Conservation (phyloP, 2,113 vertebrate genomes). For the Hippocampus zosterae region DNA sequence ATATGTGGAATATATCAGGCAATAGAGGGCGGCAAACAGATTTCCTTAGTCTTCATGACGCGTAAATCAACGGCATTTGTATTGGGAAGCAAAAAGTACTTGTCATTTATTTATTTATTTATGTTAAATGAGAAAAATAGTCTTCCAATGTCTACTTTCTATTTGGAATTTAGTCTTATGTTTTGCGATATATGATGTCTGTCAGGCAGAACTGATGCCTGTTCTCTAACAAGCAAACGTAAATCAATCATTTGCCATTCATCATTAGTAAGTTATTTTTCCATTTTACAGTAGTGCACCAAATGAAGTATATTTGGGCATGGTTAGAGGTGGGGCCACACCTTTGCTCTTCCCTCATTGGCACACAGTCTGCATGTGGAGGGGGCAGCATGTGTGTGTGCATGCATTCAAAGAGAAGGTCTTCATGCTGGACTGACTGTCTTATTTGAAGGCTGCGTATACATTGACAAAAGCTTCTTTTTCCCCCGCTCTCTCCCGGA, state of each 20-base stretch:
- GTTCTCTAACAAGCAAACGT: neutral
- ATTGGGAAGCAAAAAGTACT: no score
- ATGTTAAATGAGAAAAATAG: no score
- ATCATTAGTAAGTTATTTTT: neutral
- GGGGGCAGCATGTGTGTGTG: neutral
- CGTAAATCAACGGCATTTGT: no score
- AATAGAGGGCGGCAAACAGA: no score
- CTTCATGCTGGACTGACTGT: neutral
- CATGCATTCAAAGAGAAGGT: slow-evolving; percentile 6
- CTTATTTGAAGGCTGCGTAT: neutral
- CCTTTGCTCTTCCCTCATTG: slow-evolving; percentile 9
- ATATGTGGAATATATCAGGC: no score
- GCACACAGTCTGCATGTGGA: slow-evolving; percentile 1
- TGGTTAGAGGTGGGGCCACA: slow-evolving; percentile 4
- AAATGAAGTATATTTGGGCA: neutral
- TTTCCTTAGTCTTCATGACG: no score
- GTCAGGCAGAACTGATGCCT: neutral
- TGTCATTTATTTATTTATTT: no score
- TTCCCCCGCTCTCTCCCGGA: neutral
- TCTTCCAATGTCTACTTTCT: no score
- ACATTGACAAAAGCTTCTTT: neutral
- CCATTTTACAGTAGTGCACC: neutral
- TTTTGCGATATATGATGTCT: neutral
- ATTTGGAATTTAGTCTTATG: no score
- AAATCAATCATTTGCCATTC: neutral